These are phyloP conservation scores for Trididemnum nubilum DNA, from an alignment of 23 tunicate species.

Conservation along the genomic window DNA sequence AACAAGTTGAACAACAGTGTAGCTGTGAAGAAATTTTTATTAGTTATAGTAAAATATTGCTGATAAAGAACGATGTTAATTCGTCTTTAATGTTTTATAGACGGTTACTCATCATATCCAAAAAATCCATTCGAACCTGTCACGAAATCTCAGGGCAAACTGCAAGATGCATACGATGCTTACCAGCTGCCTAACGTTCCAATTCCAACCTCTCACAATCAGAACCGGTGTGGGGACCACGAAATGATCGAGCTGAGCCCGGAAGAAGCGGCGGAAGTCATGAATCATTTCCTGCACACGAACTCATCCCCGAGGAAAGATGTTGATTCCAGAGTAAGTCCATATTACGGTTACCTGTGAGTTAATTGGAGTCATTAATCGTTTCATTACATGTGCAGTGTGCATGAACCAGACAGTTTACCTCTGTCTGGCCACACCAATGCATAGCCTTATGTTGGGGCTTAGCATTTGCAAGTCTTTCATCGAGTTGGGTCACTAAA, in stretches of 20 bases:
- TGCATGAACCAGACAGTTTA: too few relatives aligned
- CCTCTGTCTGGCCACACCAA: too few relatives aligned
- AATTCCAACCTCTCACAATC: not conserved
- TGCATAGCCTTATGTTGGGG: too few relatives aligned
- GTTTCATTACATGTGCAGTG: too few relatives aligned
- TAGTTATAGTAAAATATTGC: too few relatives aligned
- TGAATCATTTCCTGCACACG: conserved; percentile 45
- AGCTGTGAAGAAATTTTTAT: too few relatives aligned
- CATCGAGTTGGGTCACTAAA: too few relatives aligned
- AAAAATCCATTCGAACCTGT: conserved; percentile 3
- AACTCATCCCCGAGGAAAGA: conserved; percentile 19
- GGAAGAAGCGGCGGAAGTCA: conserved; percentile 73
- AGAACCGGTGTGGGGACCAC: not conserved
- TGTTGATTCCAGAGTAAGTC: conserved; percentile 1
- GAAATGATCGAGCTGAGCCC: conserved; percentile 59
- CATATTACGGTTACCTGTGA: not conserved
- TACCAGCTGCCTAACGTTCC: conserved; percentile 26
- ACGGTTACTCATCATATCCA: not conserved
- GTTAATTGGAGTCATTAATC: too few relatives aligned
- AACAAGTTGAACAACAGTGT: too few relatives aligned
- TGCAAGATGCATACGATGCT: not conserved
- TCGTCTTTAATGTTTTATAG: too few relatives aligned
- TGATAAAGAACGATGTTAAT: too few relatives aligned
- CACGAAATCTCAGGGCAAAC: not conserved
- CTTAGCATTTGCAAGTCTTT: too few relatives aligned